A percentile compares a stretch with the other conserved stretches of the same genome.
Conservation (phyloP, 2,797 vertebrate species). For the Falco biarmicus region DNA sequence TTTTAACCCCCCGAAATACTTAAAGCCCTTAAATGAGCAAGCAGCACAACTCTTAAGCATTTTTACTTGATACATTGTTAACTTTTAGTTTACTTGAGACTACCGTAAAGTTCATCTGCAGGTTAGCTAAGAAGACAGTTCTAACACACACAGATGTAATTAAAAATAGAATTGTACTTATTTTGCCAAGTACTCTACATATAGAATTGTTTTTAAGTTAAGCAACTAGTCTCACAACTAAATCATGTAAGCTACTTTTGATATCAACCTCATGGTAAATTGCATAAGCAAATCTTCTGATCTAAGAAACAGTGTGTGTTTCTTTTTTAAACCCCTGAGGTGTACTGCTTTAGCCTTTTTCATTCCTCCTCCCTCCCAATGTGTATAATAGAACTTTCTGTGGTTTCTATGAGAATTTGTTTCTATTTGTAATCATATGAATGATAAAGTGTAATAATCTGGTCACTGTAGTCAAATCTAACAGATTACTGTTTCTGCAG, state of each 20-base stretch:
- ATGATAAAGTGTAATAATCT: not conserved
- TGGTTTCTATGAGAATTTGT: not conserved
- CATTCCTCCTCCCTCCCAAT: accelerated
- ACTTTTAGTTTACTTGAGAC: not conserved
- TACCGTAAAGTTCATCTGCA: not conserved
- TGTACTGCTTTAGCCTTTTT: not conserved
- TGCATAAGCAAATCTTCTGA: not conserved
- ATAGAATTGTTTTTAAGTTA: not conserved
- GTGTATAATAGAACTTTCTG: not conserved
- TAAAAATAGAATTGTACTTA: not conserved
- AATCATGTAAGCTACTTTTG: not conserved
- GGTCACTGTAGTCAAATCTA: not conserved
- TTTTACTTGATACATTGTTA: not conserved
- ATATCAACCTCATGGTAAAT: not conserved
- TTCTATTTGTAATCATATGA: not conserved
- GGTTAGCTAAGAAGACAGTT: not conserved
- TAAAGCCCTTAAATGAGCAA: not conserved
- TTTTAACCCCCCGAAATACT: not conserved
- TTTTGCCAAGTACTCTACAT: not conserved
- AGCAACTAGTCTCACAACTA: not conserved
- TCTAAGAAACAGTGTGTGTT: not conserved
- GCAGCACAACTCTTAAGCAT: not conserved
- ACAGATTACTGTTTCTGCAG: not conserved
- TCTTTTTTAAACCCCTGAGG: not conserved
- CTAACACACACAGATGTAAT: not conserved